Evolutionary conservation across 2,113 vertebrate genomes (phyloP).

Genomic region (Prietella phreatophila): DNA sequence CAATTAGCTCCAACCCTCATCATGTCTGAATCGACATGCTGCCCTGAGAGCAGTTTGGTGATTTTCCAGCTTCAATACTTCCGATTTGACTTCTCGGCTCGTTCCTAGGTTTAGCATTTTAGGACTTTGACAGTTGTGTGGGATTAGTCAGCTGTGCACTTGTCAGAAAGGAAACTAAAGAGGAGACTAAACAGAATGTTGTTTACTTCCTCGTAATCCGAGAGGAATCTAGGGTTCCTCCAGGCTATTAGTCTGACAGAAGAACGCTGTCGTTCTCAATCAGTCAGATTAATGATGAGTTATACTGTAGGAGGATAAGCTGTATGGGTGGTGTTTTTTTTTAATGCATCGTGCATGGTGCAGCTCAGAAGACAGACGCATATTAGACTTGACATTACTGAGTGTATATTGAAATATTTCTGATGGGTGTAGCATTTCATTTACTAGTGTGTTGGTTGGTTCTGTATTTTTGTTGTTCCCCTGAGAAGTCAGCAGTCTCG

Average conservation of each 20-base stretch:
- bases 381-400: too few species aligned
- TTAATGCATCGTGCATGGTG: not conserved
- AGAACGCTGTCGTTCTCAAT: constrained; percentile 1
- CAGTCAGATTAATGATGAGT: constrained; percentile 14
- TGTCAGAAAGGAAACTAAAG: not conserved
- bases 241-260: not conserved
- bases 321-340: not conserved
- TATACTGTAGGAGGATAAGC: not conserved
- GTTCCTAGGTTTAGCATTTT: not conserved
- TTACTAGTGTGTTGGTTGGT: not conserved
- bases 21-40: not conserved
- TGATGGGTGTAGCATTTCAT: too few species aligned
- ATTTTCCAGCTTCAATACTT: not conserved
- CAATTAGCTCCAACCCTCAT: not conserved
- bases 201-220: not conserved
- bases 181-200: not conserved
- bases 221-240: not conserved
- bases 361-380: not conserved
- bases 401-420: not conserved
- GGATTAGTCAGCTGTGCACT: not conserved
- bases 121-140: not conserved
- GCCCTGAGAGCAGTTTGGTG: not conserved
- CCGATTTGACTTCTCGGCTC: too few species aligned
- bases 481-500: not conserved
- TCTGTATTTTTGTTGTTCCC: not conserved